Conservation (phyloP, 2,797 vertebrate genomes). For the Cirrhinus mrigala region DNA sequence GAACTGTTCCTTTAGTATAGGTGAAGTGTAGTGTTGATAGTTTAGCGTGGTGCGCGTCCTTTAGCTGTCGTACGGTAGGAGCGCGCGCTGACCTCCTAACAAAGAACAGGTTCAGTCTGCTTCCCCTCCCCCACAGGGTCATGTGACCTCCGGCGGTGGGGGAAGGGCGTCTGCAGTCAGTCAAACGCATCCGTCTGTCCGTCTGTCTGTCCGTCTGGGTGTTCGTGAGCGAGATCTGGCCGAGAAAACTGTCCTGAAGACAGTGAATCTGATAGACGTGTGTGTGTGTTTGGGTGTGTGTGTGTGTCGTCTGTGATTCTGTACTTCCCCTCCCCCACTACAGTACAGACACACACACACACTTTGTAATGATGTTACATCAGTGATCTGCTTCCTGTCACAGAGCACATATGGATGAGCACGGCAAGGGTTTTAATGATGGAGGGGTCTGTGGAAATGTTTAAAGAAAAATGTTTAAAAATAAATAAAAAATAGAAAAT, state of each 20-base stretch:
- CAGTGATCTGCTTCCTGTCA: no score
- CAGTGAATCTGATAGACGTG: neutral
- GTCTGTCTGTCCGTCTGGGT: neutral
- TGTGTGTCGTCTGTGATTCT: neutral
- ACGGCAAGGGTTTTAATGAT: neutral
- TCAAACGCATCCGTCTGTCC: slow-evolving; percentile 44
- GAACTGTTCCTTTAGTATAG: no score
- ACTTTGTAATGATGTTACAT: no score
- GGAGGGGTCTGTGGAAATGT: neutral
- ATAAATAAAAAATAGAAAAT: no score
- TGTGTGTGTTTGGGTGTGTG: neutral
- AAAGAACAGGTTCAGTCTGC: slow-evolving; percentile 88
- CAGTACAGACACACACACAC: no score
- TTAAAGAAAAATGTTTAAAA: no score
- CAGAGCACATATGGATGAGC: no score
- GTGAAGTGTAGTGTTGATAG: neutral
- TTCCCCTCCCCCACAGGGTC: slow-evolving; percentile 85
- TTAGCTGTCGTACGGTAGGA: slow-evolving; percentile 81
- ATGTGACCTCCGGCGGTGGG: slow-evolving; percentile 85
- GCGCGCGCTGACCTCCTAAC: slow-evolving; percentile 87
- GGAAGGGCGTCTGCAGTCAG: slow-evolving; percentile 76
- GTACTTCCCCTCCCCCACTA: neutral
- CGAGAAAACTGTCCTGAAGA: neutral
- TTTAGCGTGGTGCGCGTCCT: slow-evolving; percentile 73
- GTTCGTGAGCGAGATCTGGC: neutral